A percentile compares a stretch with the other conserved stretches of the same genome.
phyloP scores from a whole-genome alignment of 2,888 invertebrate species.

The Himalopsyche japonica region DNA sequence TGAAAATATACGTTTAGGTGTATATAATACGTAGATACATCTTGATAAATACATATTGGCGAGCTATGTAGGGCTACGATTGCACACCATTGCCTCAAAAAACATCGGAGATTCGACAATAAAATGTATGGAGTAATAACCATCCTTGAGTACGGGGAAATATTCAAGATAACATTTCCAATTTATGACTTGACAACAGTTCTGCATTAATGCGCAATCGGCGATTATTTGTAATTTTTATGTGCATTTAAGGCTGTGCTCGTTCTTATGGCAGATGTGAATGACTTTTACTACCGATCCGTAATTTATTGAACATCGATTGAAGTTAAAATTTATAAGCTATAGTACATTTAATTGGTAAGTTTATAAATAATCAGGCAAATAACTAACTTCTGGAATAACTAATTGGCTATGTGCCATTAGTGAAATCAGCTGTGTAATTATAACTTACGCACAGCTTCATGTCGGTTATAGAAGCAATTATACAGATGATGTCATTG shows the following conservation, averaged over 20 bases:
- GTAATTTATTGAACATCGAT: conserved; percentile 9
- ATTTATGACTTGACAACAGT: conserved; percentile 30
- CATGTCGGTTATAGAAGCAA: no score
- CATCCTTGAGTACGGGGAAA: background rate
- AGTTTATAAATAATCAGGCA: background rate
- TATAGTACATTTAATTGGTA: background rate
- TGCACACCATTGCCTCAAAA: conserved; percentile 3
- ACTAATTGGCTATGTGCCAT: no score
- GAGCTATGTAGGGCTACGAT: conserved; percentile 3
- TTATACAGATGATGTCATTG: no score
- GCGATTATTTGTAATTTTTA: conserved; percentile 40
- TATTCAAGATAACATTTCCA: conserved; percentile 25
- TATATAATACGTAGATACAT: background rate
- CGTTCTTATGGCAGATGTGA: background rate
- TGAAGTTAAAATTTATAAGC: background rate
- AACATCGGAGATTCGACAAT: conserved; percentile 16
- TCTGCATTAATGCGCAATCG: conserved; percentile 27
- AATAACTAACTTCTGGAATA: background rate
- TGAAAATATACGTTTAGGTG: background rate
- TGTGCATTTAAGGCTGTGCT: conserved; percentile 14
- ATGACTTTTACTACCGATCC: conserved; percentile 4
- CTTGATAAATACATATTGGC: background rate
- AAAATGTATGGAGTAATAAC: conserved; percentile 31
- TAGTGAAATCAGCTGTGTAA: no score
- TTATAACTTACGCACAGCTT: no score